Base-by-base conservation (phyloP, 2,888 invertebrate species). In the Ernsta delagoae region DNA sequence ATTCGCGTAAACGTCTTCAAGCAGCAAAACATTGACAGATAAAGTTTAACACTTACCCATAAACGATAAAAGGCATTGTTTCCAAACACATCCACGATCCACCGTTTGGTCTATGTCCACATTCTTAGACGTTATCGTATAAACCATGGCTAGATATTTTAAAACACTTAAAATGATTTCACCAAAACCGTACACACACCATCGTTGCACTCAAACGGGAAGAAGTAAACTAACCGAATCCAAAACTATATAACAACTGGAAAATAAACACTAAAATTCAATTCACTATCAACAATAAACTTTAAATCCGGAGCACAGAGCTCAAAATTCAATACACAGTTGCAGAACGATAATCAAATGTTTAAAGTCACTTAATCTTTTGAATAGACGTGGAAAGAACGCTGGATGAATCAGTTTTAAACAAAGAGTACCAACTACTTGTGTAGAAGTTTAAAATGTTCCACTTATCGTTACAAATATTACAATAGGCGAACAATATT, bases 261-360 rank as follows among this genome's bases (percentile, higher is more conserved):
- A 50, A 50, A 50, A 50, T 50, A 50, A 50, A 50, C 50, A 50
- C 50, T 16, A 16, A 16, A 50, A 50, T 50, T 16, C 50, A 50
- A 8, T 50, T 16, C 50, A 7, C 8, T 0, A 50, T 16, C 16
- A 50, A 16, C 0, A 16, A 16, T 16, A 16, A 7, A 50, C 50
- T 50, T 50, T 16, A 8, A 16, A 7, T 11, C 50, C 8, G 5
- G 6, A 16, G 3, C 16, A 4, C 7, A 50, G 16, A 50, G 50
- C 16, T 50, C 50, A 50, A 50, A 50, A 24, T 24, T 4, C 50
- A 4, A 53, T 24, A 53, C 50, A 53, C 50, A 8, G 16, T 53
- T 1, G 4, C 50, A 53, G 8, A 24, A 53, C 50, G 50, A 53
- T 53, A 53, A 53, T 53, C 50, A 53, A 41, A 53, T 53, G 48